Conservation (phyloP, 2,888 invertebrate genomes). For the Cataglyphis rosenhaueri region DNA sequence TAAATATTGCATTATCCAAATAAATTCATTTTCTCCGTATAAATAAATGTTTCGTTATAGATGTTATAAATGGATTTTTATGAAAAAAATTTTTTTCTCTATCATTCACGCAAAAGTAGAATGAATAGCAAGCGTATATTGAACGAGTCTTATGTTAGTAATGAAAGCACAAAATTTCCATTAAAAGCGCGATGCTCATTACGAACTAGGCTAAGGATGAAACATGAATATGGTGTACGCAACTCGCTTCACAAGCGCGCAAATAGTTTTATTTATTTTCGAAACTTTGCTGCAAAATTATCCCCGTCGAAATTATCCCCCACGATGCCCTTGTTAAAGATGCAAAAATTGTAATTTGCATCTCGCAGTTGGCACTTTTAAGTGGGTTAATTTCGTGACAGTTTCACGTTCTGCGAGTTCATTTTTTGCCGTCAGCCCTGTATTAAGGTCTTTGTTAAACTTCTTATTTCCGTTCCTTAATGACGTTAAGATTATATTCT, state of each 20-base stretch:
- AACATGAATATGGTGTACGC: background rate
- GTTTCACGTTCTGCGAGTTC: constrained; percentile 39
- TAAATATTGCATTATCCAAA: constrained; percentile 20
- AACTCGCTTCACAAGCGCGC: background rate
- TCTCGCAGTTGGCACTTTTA: constrained; percentile 58
- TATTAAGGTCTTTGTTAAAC: constrained; percentile 54
- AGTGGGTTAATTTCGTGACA: constrained; percentile 67
- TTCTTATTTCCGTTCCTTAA: constrained; percentile 58
- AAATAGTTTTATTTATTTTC: constrained; percentile 28
- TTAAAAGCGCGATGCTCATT: constrained; percentile 22
- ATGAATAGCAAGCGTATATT: constrained; percentile 9
- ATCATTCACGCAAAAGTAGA: background rate
- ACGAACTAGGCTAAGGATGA: constrained; percentile 2
- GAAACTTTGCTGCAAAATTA: constrained; percentile 13
- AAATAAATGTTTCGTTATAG: background rate
- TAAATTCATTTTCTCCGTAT: constrained; percentile 18
- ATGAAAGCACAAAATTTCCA: constrained; percentile 33
- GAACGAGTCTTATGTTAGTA: constrained; percentile 10
- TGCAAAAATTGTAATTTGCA: constrained; percentile 59
- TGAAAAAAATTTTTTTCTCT: background rate
- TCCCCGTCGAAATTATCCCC: background rate
- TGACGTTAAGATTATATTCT: constrained; percentile 47
- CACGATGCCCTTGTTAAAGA: constrained; percentile 46
- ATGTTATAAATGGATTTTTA: background rate
- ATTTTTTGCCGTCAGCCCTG: constrained; percentile 13